These are phyloP conservation scores for Noctilio leporinus DNA, from an alignment of 2,113 vertebrate genomes.

Conservation along the genomic window DNA sequence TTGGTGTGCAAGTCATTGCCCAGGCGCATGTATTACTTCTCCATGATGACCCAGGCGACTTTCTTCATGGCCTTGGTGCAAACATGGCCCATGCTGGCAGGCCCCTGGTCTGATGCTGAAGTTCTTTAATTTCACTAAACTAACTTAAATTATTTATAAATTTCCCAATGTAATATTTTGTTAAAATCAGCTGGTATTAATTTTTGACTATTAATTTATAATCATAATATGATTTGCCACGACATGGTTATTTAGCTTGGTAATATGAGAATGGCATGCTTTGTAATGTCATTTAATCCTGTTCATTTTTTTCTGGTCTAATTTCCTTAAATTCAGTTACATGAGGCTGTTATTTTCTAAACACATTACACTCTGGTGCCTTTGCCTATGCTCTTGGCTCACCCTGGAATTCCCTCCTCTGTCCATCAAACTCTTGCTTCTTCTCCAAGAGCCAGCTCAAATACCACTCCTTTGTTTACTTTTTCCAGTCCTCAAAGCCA, in stretches of 20 bases:
- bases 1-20: too few species aligned
- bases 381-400: not conserved
- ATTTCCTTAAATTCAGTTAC: not conserved
- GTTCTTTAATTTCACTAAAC: not conserved
- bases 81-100: too few species aligned
- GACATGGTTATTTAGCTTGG: not conserved
- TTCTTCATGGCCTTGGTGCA: too few species aligned
- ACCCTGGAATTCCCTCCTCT: constrained; percentile 10
- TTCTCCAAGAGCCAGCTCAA: not conserved
- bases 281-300: not conserved
- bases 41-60: too few species aligned
- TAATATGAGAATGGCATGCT: not conserved
- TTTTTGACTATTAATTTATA: constrained; percentile 26
- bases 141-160: not conserved
- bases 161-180: not conserved
- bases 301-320: not conserved
- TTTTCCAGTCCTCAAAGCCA: not conserved
- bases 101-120: not conserved
- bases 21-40: too few species aligned
- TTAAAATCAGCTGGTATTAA: not conserved
- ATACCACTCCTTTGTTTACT: not conserved
- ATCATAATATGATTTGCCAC: not conserved
- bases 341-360: not conserved
- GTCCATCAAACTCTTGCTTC: constrained; percentile 11
- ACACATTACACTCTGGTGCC: not conserved